These are phyloP conservation scores for Rhamnusium bicolor DNA, from an alignment of 2,888 invertebrate genomes.

Conservation along the genomic window DNA sequence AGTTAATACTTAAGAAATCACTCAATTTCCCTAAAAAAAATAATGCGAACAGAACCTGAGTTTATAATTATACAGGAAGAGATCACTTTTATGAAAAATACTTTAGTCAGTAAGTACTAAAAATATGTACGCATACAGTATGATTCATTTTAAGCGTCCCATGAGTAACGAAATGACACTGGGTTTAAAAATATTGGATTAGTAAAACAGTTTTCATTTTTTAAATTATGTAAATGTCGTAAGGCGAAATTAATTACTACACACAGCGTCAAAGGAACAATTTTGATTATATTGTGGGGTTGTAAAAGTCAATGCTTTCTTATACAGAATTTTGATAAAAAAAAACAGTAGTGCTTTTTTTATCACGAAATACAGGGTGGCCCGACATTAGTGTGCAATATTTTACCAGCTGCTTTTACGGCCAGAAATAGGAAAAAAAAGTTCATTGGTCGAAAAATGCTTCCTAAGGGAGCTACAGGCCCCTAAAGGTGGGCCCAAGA, in stretches of 20 bases:
- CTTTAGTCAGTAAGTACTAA: conserved; percentile 18
- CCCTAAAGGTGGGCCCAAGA: too few relatives aligned
- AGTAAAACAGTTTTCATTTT: not conserved
- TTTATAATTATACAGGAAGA: conserved; percentile 12
- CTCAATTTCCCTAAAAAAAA: not conserved
- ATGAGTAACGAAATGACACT: conserved; percentile 7
- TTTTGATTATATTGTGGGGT: too few relatives aligned
- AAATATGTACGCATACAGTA: not conserved
- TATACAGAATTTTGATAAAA: too few relatives aligned
- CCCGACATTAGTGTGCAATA: too few relatives aligned
- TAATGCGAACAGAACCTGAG: conserved; percentile 21
- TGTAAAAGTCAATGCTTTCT: too few relatives aligned
- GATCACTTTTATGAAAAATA: conserved; percentile 26
- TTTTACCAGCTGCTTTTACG: too few relatives aligned
- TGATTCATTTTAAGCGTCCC: conserved; percentile 7
- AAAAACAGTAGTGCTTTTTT: too few relatives aligned
- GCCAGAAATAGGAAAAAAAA: too few relatives aligned
- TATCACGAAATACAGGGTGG: too few relatives aligned
- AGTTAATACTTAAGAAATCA: conserved; percentile 29
- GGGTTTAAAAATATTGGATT: not conserved
- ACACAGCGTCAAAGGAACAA: too few relatives aligned
- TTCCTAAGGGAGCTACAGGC: too few relatives aligned
- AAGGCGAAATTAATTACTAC: not conserved
- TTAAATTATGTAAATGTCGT: not conserved
- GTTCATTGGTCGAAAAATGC: too few relatives aligned